Evolutionary conservation across 1,140 invertebrate genomes (phyloP).

Genomic region (Drosophila simulans): DNA sequence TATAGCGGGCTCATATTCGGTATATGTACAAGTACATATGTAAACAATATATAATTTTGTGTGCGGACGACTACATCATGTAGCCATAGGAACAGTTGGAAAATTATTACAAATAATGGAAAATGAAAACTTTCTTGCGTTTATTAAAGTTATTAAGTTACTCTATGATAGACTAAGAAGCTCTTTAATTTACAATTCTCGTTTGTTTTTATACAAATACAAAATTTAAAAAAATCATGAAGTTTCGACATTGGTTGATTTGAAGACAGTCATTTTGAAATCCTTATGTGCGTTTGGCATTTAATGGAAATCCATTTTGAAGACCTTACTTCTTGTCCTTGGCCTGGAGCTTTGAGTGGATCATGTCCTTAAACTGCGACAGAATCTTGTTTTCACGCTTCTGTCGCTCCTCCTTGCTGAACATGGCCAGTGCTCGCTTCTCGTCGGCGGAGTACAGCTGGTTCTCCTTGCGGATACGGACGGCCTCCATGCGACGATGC

Average conservation of each 20-base stretch:
- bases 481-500: constrained; percentile 99
- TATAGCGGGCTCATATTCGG: too few species aligned
- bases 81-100: too few species aligned
- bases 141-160: too few species aligned
- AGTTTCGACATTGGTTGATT: too few species aligned
- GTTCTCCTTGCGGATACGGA: constrained; percentile 99
- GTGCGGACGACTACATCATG: too few species aligned
- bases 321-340: constrained; percentile 76
- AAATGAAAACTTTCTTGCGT: too few species aligned
- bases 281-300: neutral
- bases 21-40: too few species aligned
- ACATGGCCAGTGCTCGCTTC: constrained; percentile 98
- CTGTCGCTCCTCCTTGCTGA: constrained; percentile 98
- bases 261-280: too few species aligned
- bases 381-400: constrained; percentile 98
- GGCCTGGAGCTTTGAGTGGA: constrained; percentile 88
- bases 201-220: constrained; percentile 8
- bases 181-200: neutral
- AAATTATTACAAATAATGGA: too few species aligned
- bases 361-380: constrained; percentile 97
- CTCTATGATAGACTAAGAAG: too few species aligned
- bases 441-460: constrained; percentile 99
- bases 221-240: neutral
- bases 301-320: neutral
- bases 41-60: too few species aligned